Base-by-base conservation (phyloP, 2,113 vertebrate genomes). In the Nicator chloris region DNA sequence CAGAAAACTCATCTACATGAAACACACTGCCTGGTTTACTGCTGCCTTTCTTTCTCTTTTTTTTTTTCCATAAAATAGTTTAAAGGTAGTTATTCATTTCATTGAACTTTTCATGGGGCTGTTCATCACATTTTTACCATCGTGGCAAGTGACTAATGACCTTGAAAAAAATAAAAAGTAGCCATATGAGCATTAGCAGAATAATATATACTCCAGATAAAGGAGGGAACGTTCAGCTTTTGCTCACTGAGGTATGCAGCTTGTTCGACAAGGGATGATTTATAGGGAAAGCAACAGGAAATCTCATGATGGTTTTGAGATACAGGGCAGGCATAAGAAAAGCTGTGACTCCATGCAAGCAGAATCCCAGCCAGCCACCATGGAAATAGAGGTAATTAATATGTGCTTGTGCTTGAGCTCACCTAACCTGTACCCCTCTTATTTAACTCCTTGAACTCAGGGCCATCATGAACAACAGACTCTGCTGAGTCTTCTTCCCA, bases 1-100 rank as follows among this genome's bases (percentile, higher is more conserved):
- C 13, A 83, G 82, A 89, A 84, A 78, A 91, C 35, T 63, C 50
- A 82, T 64, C 53, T 79, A 70, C 2, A 1, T 53, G 51, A 95
- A 91, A 64, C 65, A 73, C 23, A 26, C 51, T 82, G 53, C 57
- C 73, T 78, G 54, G 77, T 91, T 91, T 95, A 81, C 72, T 68
- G 60, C 35, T 86, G 42, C 45, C 20, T 22, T 51, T 44, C 40
- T 57, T 51, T 23, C 20, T 22, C 47, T 44, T 44, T 57, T 51
- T 23, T 71, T 72, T 69, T 28, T 6, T 6, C 0, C 7, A 75
- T 71, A 40, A 91, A 93, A 86, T 53, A 86, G 83, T 93, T 93
- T 92, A 95, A 96, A 91, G 77, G 68, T 95, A 95, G 81, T 97
- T 93, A 84, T 84, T 97, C 83, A 93, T 96, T 91, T 92, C 86